Percentiles rank a stretch among this genome's conserved stretches.
Evolutionary conservation across 2,888 invertebrate species (phyloP).

Genomic region (Urechis unicinctus): DNA sequence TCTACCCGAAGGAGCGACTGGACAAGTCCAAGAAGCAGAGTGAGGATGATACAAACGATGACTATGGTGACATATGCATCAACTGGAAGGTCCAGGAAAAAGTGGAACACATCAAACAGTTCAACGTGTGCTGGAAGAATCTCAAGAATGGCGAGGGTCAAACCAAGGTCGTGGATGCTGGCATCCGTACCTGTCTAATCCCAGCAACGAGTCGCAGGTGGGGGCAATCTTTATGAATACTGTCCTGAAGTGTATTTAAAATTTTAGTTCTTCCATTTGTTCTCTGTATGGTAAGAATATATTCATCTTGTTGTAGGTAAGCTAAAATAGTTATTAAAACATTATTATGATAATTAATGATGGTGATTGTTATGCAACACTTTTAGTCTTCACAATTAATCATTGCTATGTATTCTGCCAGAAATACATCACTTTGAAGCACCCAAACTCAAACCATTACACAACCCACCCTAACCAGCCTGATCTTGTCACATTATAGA

Average conservation of each 20-base stretch:
- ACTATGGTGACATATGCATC: conserved; percentile 38
- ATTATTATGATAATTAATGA: no score
- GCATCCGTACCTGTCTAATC: conserved; percentile 31
- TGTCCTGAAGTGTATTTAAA: not conserved
- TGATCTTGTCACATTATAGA: no score
- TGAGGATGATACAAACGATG: not conserved
- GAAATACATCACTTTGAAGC: no score
- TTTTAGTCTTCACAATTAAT: no score
- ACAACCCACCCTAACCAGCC: no score
- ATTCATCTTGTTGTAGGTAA: no score
- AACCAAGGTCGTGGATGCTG: conserved; percentile 39
- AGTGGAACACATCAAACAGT: conserved; percentile 34
- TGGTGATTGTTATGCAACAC: no score
- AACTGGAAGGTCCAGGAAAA: conserved; percentile 42
- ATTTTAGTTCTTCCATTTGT: no score
- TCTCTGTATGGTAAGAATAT: no score
- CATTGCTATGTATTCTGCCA: no score
- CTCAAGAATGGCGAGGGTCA: conserved; percentile 39
- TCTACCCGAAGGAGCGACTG: not conserved
- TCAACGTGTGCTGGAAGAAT: conserved; percentile 42
- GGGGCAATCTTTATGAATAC: conserved; percentile 14
- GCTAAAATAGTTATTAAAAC: no score
- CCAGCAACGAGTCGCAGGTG: conserved; percentile 41
- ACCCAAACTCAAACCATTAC: no score
- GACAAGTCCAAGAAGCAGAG: not conserved